These are phyloP conservation scores for Glandiceps talaboti DNA, from an alignment of 53 echinoderm and acorn worm species.

Conservation along the genomic window DNA sequence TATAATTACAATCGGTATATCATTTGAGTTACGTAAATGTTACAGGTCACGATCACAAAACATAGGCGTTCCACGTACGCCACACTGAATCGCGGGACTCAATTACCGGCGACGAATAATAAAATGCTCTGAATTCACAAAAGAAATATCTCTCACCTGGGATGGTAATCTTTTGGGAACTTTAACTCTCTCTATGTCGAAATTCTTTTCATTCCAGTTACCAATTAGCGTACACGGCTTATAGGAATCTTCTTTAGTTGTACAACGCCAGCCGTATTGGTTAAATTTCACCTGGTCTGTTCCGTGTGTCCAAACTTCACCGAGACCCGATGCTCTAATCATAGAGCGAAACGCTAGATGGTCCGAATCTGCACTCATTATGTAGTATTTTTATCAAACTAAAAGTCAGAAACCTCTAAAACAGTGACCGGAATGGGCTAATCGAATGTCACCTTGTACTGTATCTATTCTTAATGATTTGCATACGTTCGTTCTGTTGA, in stretches of 20 bases:
- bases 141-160: too few relatives aligned
- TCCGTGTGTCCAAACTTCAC: conserved; percentile 88
- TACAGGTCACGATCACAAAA: too few relatives aligned
- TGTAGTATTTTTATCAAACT: not conserved
- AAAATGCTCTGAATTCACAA: too few relatives aligned
- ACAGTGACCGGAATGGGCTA: too few relatives aligned
- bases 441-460: too few relatives aligned
- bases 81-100: too few relatives aligned
- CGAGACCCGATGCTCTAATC: conserved; percentile 84
- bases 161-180: conserved; percentile 83
- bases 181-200: conserved; percentile 76
- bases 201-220: conserved; percentile 88
- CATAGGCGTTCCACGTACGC: too few relatives aligned
- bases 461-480: too few relatives aligned
- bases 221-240: conserved; percentile 73
- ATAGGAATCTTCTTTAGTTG: conserved; percentile 89
- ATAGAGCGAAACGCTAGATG: conserved; percentile 87
- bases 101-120: too few relatives aligned
- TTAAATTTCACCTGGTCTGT: conserved; percentile 70
- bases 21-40: too few relatives aligned
- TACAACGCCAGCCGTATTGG: conserved; percentile 93
- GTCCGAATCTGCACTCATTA: conserved; percentile 28
- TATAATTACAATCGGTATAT: too few relatives aligned
- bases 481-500: not conserved
- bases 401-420: too few relatives aligned